Base-by-base conservation (phyloP, 1,140 invertebrate genomes). In the Neoseiulus cucumeris region DNA sequence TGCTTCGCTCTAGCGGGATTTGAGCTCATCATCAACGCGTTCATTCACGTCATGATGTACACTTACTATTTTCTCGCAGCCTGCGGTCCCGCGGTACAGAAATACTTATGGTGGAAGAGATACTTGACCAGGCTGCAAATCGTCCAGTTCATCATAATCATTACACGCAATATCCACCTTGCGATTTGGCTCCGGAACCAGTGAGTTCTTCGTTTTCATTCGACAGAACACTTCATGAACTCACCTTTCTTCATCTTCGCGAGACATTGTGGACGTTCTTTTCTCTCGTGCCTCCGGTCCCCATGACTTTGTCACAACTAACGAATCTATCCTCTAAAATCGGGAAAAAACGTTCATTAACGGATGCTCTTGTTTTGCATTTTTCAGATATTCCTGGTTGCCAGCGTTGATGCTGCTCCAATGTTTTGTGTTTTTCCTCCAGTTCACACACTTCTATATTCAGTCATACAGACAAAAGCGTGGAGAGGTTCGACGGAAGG, bases 31-130 rank as follows among this genome's bases (percentile, higher is more conserved):
- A 77, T 80, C 64, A 82, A 82, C 72, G 76, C 78, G 25, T 75
- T 79, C 47, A 76, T 82, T 1, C 80, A 96, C 69, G 71, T n/a
- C n/a, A n/a, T n/a, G n/a, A n/a, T n/a, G n/a, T n/a, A n/a, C n/a
- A n/a, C n/a, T n/a, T n/a, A n/a, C 76, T 2, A 68, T 81, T 74
- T 78, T 39, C 72, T 82, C 42, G 74, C 80, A 0, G 77, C 80
- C 7, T 72, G 80, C 68, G 80, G 80, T 17, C 79, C 79, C 6
- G 65, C 68, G 0, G 72, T 80, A 66, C 76, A 77, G 69, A 78
- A 76, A 45, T 81, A 77, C 71, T 71, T 82, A 2, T 82, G 80
- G 79, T 82, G 80, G 80, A 81, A 82, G 72, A 75, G 75, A 69
- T 80, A 82, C 72, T 75, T 82, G 42, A 82, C 80, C 4, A 73